phyloP scores from a whole-genome alignment of 2,113 vertebrate genomes.

The Paramormyrops kingsleyae region DNA sequence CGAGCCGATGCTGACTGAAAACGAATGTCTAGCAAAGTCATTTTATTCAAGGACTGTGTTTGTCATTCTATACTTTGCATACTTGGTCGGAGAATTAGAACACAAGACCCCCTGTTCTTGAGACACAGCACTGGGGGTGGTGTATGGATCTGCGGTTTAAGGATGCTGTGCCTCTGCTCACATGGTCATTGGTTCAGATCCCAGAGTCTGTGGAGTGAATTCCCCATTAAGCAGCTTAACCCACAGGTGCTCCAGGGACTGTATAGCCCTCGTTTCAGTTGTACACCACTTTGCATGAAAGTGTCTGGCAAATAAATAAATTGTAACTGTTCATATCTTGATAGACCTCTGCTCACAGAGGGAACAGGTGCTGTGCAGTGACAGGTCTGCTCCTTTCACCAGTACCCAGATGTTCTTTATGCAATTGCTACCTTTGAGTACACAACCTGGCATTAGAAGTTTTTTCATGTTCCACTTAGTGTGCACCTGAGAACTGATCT shows the following conservation, averaged over 20 bases:
- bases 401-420: background rate
- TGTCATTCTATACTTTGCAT: background rate
- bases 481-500: constrained; percentile 15
- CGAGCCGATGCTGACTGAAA: background rate
- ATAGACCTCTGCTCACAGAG: background rate
- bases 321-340: background rate
- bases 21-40: background rate
- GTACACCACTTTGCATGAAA: background rate
- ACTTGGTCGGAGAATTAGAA: constrained; percentile 2
- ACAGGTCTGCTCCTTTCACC: background rate
- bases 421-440: background rate
- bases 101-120: background rate
- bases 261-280: background rate
- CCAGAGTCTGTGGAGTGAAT: background rate
- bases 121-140: background rate
- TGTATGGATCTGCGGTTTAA: background rate
- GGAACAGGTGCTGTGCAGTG: background rate
- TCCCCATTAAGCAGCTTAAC: background rate
- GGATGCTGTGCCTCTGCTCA: background rate
- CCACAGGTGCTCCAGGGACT: background rate
- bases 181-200: background rate
- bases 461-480: background rate
- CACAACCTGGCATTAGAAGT: background rate
- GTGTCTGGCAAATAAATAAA: background rate
- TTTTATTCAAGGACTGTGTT: background rate